Base-by-base conservation (phyloP, 2,113 vertebrate species). In the Bos javanicus region DNA sequence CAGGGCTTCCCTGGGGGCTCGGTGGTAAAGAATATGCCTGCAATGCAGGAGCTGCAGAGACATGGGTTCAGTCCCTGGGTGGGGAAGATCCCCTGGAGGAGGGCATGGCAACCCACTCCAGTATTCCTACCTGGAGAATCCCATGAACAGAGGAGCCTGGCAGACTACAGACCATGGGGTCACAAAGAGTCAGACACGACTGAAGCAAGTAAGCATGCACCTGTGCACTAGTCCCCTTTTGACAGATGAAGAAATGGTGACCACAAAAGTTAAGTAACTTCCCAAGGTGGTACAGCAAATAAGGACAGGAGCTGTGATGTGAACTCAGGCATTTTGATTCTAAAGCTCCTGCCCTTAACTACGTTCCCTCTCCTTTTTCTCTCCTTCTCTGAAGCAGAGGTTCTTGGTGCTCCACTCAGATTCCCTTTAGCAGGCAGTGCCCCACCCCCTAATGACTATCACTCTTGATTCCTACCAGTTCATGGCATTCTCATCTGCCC, bases 201-300 rank as follows among this genome's bases (percentile, higher is more conserved):
- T 23, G 67, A 71, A 71, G n/a, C 19, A 23, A 71, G 19, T 39
- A 71, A 71, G 19, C 19, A 39, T 12, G 5, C 2, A 71, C n/a
- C 9, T 2, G 0, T 12, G 67, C 67, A 23, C 67, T 39, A 39
- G 67, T 71, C 67, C 21, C n/a, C 67, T 39, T 46, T 56, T 91
- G 71, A 48, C 19, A 46, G 16, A 36, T 57, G 36, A 2, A 12
- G 76, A 62, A 88, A 87, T 46, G 7, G n/a, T 11, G 30, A 14
- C 57, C 57, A 74, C 0, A 3, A 30, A 33, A 86, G 57, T 50
- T 81, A 91, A 74, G 64, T 87, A n/a, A 90, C 54, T 93, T 8
- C 14, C 59, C 33, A 12, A 0, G 0, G n/a, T 57, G 25, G 52
- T 12, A 11, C 0, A 86, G 26, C 1, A 0, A 57, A 15, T 14